These are phyloP conservation scores for Crotalus adamanteus DNA, from an alignment of 2,797 vertebrate genomes.

Conservation along the genomic window DNA sequence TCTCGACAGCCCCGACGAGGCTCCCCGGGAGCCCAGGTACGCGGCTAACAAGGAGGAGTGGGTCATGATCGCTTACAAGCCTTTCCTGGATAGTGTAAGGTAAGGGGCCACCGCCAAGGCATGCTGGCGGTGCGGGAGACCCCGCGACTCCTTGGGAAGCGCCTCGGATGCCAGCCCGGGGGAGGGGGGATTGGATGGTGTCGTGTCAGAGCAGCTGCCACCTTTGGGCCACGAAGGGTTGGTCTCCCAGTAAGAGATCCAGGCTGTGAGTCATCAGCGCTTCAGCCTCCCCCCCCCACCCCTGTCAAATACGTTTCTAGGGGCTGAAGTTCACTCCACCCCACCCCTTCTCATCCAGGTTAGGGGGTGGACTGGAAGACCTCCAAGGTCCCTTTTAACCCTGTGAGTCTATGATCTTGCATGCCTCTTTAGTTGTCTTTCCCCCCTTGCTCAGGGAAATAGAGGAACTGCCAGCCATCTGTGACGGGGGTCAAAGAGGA, in stretches of 20 bases:
- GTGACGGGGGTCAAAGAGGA: not conserved
- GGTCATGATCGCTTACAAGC: constrained; percentile 86
- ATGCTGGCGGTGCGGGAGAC: not conserved
- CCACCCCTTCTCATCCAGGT: not conserved
- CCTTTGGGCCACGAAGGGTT: not conserved
- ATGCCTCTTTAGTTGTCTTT: rapidly evolving
- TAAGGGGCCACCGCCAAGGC: constrained; percentile 55
- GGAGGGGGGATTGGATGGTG: not conserved
- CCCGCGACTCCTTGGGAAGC: no score
- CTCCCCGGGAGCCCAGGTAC: constrained; percentile 84
- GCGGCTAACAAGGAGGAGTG: constrained; percentile 89
- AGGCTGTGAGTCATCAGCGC: not conserved
- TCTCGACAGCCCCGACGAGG: constrained; percentile 80
- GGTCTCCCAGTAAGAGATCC: no score
- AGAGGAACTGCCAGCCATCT: not conserved
- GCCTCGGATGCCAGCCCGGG: not conserved
- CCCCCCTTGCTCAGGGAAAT: not conserved
- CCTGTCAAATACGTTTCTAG: no score
- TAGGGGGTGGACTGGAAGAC: no score
- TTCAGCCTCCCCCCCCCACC: not conserved
- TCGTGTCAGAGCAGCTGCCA: rapidly evolving
- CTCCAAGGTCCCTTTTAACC: no score
- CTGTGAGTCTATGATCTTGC: no score
- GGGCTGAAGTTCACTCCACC: no score
- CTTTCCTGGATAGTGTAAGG: constrained; percentile 91